phyloP scores from a whole-genome alignment of 2,888 invertebrate species.

The Parelbella ahira region DNA sequence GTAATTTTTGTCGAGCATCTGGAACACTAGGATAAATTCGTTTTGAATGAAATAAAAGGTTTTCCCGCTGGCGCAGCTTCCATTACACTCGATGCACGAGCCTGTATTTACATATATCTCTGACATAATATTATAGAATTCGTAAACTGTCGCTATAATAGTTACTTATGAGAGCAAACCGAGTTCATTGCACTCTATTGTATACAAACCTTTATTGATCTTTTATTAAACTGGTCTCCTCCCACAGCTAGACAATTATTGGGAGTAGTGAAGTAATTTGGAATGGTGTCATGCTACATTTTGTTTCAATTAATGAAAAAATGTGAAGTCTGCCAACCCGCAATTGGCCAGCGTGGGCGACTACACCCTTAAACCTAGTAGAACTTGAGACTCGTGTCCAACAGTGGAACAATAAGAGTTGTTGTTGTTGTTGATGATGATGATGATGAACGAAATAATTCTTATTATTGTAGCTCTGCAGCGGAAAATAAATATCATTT shows the following conservation, averaged over 20 bases:
- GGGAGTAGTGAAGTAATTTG: slow-evolving; percentile 1
- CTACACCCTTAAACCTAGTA: no score
- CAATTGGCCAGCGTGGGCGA: no score
- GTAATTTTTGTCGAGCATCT: slow-evolving; percentile 48
- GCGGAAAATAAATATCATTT: no score
- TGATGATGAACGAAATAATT: no score
- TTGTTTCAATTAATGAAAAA: no score
- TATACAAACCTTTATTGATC: slow-evolving; percentile 10
- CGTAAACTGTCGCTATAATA: neutral
- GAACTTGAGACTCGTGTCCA: no score
- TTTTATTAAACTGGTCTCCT: slow-evolving; percentile 2
- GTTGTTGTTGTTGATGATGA: no score
- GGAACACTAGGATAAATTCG: slow-evolving; percentile 41
- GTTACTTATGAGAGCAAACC: neutral
- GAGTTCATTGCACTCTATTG: slow-evolving; percentile 12
- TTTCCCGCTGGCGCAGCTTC: slow-evolving; percentile 32
- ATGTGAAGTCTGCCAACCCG: no score
- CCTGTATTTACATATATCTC: neutral
- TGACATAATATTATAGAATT: neutral
- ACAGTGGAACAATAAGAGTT: no score
- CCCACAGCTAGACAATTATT: slow-evolving; percentile 4
- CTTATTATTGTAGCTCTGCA: no score
- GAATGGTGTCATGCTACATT: slow-evolving; percentile 4
- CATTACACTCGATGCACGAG: slow-evolving; percentile 27
- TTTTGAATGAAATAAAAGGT: slow-evolving; percentile 53